Evolutionary conservation across 2,888 invertebrate genomes (phyloP), one percentile per base, ranked within the genome.

Genomic region (Archips crataeganus): DNA sequence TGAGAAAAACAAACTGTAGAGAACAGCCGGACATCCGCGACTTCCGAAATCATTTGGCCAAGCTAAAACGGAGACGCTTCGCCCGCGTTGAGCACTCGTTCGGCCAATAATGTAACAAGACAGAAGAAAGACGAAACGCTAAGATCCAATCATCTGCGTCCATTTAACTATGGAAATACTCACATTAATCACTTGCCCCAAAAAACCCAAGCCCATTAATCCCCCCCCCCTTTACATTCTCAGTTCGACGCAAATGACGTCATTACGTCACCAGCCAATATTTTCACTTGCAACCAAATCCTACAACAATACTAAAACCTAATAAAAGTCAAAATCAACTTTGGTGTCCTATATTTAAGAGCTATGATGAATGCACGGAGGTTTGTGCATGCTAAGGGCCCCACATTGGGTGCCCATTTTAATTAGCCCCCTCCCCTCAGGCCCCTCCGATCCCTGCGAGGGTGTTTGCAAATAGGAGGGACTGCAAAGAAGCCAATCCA

Each of bases 391-490:
- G 78, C 77, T 75, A 77, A 75, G 77, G 77, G 78, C 79, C 78
- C 79, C 80, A 81, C 82, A 82, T 81, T 79, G 87, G 86, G 86
- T 88, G 91, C 87, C 91, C 90, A 92, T 94, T 94, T 93, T 94
- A 94, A 94, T 94, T 94, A 94, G 93, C 90, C 87, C 79, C 79
- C 63, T 81, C 81, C 67, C 79, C 76, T 81, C 76, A 76, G 78
- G 75, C 80, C 77, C 78, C 74, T 70, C 69, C 65, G 67, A 73
- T 73, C 74, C 72, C 74, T 71, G 82, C 83, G 91, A 92, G 94
- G 94, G 94, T 93, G 93, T 93, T 94, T 94, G 93, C 93, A 93
- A 93, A 94, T 93, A 94, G 90, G 86, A 89, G 92, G 92, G 93
- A 86, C 86, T 86, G 90, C 90, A 90, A 93, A 93, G 94, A 93